Conservation (phyloP, 2,113 vertebrate genomes). For the Plestiodon gilberti region DNA sequence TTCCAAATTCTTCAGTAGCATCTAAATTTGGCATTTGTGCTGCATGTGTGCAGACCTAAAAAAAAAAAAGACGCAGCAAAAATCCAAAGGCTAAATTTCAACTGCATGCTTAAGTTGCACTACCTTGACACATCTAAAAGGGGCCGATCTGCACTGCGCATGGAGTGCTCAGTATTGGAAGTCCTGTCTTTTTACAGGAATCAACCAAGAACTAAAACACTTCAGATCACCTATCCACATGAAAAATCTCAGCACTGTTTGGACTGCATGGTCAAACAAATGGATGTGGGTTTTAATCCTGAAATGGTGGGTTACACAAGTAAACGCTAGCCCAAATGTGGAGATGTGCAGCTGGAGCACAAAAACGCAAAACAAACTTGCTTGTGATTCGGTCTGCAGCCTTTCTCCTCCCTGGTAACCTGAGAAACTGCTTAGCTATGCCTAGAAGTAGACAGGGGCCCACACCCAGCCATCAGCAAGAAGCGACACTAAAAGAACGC, state of each 20-base stretch:
- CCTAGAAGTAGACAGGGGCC: background rate
- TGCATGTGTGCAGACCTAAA: background rate
- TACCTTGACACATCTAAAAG: background rate
- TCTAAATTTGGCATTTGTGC: background rate
- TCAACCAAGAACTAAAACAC: background rate
- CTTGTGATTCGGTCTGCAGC: background rate
- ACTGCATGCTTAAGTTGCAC: background rate
- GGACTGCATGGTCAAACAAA: background rate
- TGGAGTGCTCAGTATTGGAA: background rate
- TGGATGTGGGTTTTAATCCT: background rate
- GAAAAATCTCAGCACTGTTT: background rate
- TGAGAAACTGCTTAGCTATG: background rate
- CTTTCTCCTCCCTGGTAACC: background rate
- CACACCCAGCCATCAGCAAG: background rate
- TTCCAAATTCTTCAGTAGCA: background rate
- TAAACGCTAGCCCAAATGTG: background rate
- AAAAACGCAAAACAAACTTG: accelerated
- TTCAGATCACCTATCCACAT: too few species aligned
- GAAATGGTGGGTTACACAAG: background rate
- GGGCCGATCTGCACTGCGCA: background rate
- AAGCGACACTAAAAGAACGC: background rate
- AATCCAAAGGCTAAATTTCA: background rate
- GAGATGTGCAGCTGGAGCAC: background rate
- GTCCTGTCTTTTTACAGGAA: background rate
- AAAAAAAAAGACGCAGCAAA: background rate